These are phyloP conservation scores for Platalea minor DNA, from an alignment of 2,797 vertebrate species.

Conservation along the genomic window DNA sequence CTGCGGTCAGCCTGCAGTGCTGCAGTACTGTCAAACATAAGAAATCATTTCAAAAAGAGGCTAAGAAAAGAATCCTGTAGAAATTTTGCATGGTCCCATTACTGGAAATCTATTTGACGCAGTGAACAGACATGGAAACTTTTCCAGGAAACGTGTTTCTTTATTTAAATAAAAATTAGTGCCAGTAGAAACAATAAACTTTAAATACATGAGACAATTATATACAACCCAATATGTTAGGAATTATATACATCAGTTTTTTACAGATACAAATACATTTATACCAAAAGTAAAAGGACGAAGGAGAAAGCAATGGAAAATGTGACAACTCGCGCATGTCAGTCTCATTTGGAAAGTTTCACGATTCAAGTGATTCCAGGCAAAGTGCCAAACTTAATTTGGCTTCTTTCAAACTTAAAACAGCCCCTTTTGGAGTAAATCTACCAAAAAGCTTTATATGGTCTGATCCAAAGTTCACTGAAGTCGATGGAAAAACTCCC, in stretches of 20 bases:
- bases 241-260: slow-evolving; percentile 74
- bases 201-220: slow-evolving; percentile 78
- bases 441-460: slow-evolving; percentile 70
- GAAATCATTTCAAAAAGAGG: neutral
- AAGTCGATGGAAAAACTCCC: slow-evolving; percentile 47
- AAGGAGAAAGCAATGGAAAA: slow-evolving; percentile 75
- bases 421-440: slow-evolving; percentile 72
- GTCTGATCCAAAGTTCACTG: slow-evolving; percentile 52
- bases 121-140: slow-evolving; percentile 2
- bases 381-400: slow-evolving; percentile 76
- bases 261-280: slow-evolving; percentile 63
- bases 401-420: slow-evolving; percentile 75
- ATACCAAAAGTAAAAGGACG: slow-evolving; percentile 59
- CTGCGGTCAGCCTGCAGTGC: neutral
- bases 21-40: neutral
- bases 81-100: neutral
- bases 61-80: neutral
- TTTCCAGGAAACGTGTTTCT: slow-evolving; percentile 65
- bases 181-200: slow-evolving; percentile 69
- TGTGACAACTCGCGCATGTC: slow-evolving; percentile 73
- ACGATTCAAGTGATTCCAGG: slow-evolving; percentile 85
- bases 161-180: slow-evolving; percentile 82
- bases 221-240: slow-evolving; percentile 71
- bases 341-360: slow-evolving; percentile 74
- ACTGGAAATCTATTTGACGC: neutral